Base-by-base conservation (phyloP, 2,888 invertebrate genomes). In the Nemotelus pantherinus region DNA sequence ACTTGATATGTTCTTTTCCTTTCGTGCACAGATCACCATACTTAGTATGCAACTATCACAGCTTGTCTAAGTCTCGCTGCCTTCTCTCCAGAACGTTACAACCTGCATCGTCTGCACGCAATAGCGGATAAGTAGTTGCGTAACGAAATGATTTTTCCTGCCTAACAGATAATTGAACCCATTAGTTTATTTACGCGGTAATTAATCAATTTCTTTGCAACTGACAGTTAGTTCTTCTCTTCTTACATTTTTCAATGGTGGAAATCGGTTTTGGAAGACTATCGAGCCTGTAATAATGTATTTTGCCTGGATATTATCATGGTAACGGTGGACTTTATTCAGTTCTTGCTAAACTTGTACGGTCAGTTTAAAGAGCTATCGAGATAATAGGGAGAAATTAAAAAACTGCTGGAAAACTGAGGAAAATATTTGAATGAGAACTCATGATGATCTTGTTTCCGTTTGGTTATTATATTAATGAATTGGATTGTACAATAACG, bases 111-210 rank as follows among this genome's bases (percentile, higher is more conserved):
- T 74, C 74, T 50, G 74, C 63, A 63, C 63, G 72, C 74, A 58
- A 74, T 48, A 53, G n/a, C 43, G 74, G 4, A 57, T 48, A 25
- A 9, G 6, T 39, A 60, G 2, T 45, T 63, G 74, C 74, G 74
- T 74, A 74, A 48, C 74, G 60, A 74, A 74, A 50, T 48, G 63
- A 60, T 74, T 74, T 63, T 72, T 3, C 48, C 48, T 60, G 63
- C 60, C 74, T 50, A 60, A 6, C 25, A 60, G 47, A 63, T 74
- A 74, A 74, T 74, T 45, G 63, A 60, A 9, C 55, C 57, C 76
- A 65, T 76, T 76, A 76, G 65, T 76, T 64, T 65, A 76, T 55
- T 63, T 47, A 55, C 60, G 39, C 4, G 65, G 44, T n/a, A 50
- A 55, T 57, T 64, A 76, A 76, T 76, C 65, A 76, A 64, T 43